phyloP scores from a whole-genome alignment of 2,113 vertebrate genomes.

The Chaenogobius annularis region DNA sequence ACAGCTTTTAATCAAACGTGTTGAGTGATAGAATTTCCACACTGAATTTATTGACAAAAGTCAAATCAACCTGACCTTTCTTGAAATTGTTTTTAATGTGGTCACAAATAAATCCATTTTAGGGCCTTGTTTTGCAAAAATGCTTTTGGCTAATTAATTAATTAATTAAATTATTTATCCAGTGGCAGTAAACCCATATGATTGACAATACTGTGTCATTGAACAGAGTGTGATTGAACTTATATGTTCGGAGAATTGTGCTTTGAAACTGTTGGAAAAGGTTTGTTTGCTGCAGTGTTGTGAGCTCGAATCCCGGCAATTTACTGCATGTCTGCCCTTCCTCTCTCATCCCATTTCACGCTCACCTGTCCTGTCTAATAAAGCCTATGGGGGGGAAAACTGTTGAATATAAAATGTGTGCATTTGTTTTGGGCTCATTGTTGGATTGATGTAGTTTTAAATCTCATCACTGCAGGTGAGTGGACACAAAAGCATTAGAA shows the following conservation, averaged over 20 bases:
- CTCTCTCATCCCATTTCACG: no score
- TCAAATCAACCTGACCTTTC: constrained; percentile 17
- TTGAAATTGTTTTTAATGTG: constrained; percentile 6
- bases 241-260: neutral
- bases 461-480: neutral
- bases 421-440: neutral
- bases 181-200: constrained; percentile 19
- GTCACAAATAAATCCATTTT: neutral
- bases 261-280: neutral
- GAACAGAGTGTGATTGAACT: neutral
- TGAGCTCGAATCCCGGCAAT: no score
- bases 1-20: constrained; percentile 29
- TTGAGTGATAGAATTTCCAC: constrained; percentile 19
- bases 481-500: constrained; percentile 8
- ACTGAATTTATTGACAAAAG: constrained; percentile 11
- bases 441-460: constrained; percentile 13
- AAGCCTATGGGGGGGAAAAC: no score
- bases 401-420: neutral
- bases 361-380: no score
- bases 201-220: neutral
- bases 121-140: neutral
- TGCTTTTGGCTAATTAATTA: no score
- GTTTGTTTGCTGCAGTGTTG: no score
- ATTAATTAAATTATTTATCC: neutral
- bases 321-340: no score